phyloP scores from a whole-genome alignment of 2,888 invertebrate genomes.

The Andrena chrysosceles region DNA sequence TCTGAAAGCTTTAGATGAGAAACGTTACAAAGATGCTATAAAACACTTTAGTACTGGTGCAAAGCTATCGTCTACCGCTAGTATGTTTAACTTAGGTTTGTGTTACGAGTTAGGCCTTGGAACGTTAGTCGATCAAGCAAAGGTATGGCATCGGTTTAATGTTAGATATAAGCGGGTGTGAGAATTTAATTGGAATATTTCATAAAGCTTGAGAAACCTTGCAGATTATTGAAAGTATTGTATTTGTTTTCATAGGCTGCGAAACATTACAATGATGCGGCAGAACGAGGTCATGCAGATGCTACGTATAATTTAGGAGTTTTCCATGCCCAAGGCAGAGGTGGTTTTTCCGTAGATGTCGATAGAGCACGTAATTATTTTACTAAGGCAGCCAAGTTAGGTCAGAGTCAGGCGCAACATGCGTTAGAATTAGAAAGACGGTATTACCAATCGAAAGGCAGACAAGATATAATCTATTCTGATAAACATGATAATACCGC shows the following conservation, averaged over 20 bases:
- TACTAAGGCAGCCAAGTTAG: conserved; percentile 87
- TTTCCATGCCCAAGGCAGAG: conserved; percentile 89
- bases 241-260: conserved; percentile 86
- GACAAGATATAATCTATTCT: conserved; percentile 2
- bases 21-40: conserved; percentile 87
- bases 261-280: conserved; percentile 88
- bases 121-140: conserved; percentile 86
- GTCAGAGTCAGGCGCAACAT: conserved; percentile 87
- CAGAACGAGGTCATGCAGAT: conserved; percentile 88
- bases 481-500: conserved; percentile 22
- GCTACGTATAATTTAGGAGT: conserved; percentile 90
- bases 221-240: not conserved
- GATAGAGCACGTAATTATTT: conserved; percentile 86
- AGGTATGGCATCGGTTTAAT: conserved; percentile 82
- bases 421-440: conserved; percentile 84
- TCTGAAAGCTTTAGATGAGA: conserved; percentile 87
- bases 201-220: not conserved
- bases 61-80: conserved; percentile 87
- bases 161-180: not conserved
- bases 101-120: conserved; percentile 90
- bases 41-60: conserved; percentile 87
- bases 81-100: conserved; percentile 89
- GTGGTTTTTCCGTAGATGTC: conserved; percentile 86
- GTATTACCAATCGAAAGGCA: conserved; percentile 29
- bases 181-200: not conserved